Evolutionary conservation across 2,888 invertebrate species (phyloP), one percentile per base, ranked within the genome.

Genomic region (Macrosoma leucophasiata): DNA sequence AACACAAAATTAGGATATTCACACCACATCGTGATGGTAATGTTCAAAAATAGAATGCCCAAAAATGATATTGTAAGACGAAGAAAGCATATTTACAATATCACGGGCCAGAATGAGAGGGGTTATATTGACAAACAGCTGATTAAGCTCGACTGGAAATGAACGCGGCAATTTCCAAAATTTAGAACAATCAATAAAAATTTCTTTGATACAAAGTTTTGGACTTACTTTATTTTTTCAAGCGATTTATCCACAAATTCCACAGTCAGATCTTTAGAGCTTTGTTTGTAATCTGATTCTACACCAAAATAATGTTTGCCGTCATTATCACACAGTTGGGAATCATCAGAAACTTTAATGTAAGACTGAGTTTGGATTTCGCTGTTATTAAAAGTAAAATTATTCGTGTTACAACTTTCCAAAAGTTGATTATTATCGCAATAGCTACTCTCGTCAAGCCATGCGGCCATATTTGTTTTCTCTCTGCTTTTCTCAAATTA

Each of bases 21-120:
- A 64, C 71, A 74, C 69, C 71, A 65, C 72, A 75, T 73, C 68
- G 63, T 78, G 79, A 81, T 81, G 84, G 82, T 77, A 81, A 79
- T 77, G 71, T 72, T 78, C 79, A 58, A 77, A 84, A 84, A 84
- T 84, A 84, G 84, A 74, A 75, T 82, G 76, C 72, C 82, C 82
- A 81, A 82, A 82, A 79, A 72, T 66, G 76, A 72, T 68, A 71
- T 58, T 58, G 62, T 59, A 57, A 50, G 66, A 72, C 69, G 67
- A 73, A 66, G 73, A 70, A 51, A 62, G 59, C 69, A 50, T 60
- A 59, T 60, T 65, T 46, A 58, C 52, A 55, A 45, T 30, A 42
- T 41, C 31, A 36, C 48, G 45, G 39, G 81, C 59, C 65, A 32
- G 69, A 81, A 48, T 46, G 74, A 65, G 84, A 82, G 33, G 46